phyloP scores from a whole-genome alignment of 2,113 vertebrate genomes.

The Tragelaphus buxtoni region DNA sequence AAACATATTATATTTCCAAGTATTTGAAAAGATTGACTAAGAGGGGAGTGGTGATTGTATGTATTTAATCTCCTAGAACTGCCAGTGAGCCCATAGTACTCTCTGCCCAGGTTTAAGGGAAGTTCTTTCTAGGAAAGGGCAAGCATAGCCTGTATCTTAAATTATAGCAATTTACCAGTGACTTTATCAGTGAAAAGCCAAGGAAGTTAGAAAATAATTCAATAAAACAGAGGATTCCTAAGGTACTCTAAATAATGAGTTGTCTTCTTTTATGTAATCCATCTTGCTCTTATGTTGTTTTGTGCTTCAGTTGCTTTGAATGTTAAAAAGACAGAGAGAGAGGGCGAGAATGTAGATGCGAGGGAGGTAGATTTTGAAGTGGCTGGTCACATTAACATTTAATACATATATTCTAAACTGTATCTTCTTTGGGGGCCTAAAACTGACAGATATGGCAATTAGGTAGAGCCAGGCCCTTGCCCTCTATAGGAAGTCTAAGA shows the following conservation, averaged over 20 bases:
- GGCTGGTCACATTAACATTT: constrained; percentile 54
- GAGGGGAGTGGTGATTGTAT: fast-evolving
- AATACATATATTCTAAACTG: not conserved
- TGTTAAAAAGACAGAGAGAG: constrained; percentile 33
- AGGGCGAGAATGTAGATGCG: not conserved
- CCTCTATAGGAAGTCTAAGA: not conserved
- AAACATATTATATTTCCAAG: not conserved
- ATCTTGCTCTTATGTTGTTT: constrained; percentile 61
- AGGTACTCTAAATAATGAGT: constrained; percentile 69
- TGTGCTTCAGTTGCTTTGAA: constrained; percentile 60
- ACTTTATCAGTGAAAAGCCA: constrained; percentile 80
- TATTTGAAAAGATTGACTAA: not conserved
- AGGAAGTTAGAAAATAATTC: constrained; percentile 77
- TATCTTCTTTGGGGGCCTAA: constrained; percentile 19
- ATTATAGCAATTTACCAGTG: constrained; percentile 75
- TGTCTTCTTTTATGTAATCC: constrained; percentile 67
- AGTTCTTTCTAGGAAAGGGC: constrained; percentile 68
- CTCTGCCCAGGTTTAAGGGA: not conserved
- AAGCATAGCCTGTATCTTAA: constrained; percentile 78
- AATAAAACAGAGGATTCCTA: constrained; percentile 57
- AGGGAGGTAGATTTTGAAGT: constrained; percentile 12
- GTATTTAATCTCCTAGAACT: not conserved
- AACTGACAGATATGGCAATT: constrained; percentile 29
- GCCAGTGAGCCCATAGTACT: not conserved
- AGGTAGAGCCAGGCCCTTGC: not conserved